Evolutionary conservation across 2,797 vertebrate genomes (phyloP).

Genomic region (Pangasius sanitwongsei): DNA sequence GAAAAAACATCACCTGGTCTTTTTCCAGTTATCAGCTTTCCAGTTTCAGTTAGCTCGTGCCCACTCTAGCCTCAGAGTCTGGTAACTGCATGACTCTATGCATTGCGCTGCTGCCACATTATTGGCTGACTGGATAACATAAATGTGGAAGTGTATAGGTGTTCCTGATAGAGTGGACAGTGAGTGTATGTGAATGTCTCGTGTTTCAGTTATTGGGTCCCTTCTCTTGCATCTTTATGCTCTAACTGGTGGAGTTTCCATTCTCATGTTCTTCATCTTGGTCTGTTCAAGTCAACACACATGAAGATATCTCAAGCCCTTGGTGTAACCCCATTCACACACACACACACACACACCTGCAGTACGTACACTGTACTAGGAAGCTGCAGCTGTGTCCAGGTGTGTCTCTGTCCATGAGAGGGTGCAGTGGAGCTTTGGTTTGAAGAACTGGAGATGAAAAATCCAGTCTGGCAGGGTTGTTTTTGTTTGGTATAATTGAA

Average conservation of each 20-base stretch:
- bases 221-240: conserved; percentile 19
- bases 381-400: conserved; percentile 36
- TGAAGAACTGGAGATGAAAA: conserved; percentile 11
- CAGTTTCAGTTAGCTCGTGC: background rate
- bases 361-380: background rate
- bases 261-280: conserved; percentile 62
- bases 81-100: too few species aligned
- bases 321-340: background rate
- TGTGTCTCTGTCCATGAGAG: conserved; percentile 67
- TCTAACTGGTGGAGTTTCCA: conserved; percentile 63
- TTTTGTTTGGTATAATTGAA: conserved; percentile 71
- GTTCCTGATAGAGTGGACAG: background rate
- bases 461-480: conserved; percentile 45
- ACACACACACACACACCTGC: conserved; percentile 42
- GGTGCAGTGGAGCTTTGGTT: conserved; percentile 55
- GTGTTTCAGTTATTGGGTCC: background rate
- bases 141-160: background rate
- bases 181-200: conserved; percentile 40
- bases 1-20: background rate
- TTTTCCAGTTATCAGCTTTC: background rate
- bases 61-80: background rate
- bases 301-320: background rate
- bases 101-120: background rate
- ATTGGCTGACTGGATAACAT: background rate
- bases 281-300: background rate